Base-by-base conservation (phyloP, 2,888 invertebrate genomes). In the Amitus sp. region DNA sequence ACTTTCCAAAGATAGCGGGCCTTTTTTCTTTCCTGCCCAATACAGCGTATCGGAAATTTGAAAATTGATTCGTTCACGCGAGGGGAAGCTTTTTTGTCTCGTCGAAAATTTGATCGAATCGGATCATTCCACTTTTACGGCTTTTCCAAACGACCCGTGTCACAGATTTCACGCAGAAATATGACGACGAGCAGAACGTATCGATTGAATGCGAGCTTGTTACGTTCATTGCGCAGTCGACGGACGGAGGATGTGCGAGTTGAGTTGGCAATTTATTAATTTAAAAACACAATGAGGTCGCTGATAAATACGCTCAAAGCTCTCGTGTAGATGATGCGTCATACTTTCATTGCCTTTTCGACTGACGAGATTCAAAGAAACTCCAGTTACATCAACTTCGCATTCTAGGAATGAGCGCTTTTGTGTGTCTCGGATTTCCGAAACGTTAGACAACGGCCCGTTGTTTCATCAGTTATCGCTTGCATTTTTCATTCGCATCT, bases 221-320 rank as follows among this genome's bases (percentile, higher is more conserved):
- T 62, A 62, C n/a, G n/a, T n/a, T n/a, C n/a, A 57, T 47, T 28
- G 56, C 27, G 19, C 39, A 20, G 51, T 45, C 13, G 51, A 42
- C 18, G 15, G 43, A 50, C 28, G 47, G 42, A 62, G 62, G 62
- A 62, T 47, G 53, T 54, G 43, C 20, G 47, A 40, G 43, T 53
- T 28, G 57, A 56, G 57, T 57, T 47, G 9, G 62, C 62, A 62
- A 62, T 62, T 62, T 62, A 54, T 51, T 58, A 50, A 62, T 62
- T 54, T 56, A 50, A 53, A 62, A 49, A 12, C 53, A 17, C 45
- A 56, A 61, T 39, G 56, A 62, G 48, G 20, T 37, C 13, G 47
- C 30, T 56, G 56, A 50, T 50, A 61, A 61, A 47, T 48, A 47
- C 43, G n/a, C n/a, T n/a, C n/a, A n/a, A n/a, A n/a, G n/a, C n/a